These are phyloP conservation scores for Cynopterus brachyotis DNA, from an alignment of 2,113 vertebrate species.

Conservation along the genomic window DNA sequence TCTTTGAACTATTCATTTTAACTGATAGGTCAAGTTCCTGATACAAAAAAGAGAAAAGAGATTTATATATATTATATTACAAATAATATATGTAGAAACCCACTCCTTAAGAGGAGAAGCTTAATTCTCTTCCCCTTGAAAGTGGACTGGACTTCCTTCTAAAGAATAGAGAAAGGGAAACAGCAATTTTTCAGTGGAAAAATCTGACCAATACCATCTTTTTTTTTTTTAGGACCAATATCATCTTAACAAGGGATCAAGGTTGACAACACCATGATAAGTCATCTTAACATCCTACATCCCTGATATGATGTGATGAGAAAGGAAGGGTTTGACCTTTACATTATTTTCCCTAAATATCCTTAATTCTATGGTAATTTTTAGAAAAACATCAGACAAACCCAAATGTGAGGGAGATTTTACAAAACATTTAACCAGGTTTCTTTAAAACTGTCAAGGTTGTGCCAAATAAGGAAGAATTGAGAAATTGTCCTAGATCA, in stretches of 20 bases:
- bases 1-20: background rate
- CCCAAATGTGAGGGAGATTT: background rate
- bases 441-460: background rate
- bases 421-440: background rate
- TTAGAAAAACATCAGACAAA: background rate
- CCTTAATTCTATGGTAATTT: background rate
- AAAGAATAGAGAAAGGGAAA: background rate
- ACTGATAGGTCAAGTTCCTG: background rate
- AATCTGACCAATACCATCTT: background rate
- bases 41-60: background rate
- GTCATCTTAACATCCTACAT: accelerated
- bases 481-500: background rate
- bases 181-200: background rate
- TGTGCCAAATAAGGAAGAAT: background rate
- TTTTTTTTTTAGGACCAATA: too few relatives aligned
- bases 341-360: background rate
- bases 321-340: background rate
- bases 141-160: background rate
- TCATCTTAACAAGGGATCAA: background rate
- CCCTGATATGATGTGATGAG: background rate
- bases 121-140: background rate
- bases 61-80: background rate
- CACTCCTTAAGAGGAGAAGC: background rate
- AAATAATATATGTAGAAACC: background rate
- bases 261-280: too few relatives aligned